These are phyloP conservation scores for Steromphala cineraria DNA, from an alignment of 2,888 invertebrate species.

Conservation along the genomic window DNA sequence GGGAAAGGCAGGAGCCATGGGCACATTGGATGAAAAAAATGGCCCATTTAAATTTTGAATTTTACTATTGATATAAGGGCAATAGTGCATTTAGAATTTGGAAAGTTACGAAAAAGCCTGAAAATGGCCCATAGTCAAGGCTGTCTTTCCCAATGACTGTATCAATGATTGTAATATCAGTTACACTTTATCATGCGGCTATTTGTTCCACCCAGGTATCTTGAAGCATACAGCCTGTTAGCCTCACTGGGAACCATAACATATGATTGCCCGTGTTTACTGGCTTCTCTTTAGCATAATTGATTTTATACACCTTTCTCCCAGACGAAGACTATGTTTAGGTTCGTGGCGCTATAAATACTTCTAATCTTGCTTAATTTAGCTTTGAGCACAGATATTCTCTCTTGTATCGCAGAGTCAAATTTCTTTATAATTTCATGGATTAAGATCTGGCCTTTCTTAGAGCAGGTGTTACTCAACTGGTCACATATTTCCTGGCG, in stretches of 20 bases:
- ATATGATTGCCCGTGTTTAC: slow-evolving; percentile 4
- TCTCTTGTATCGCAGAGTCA: background rate
- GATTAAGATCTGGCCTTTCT: background rate
- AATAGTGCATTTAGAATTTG: no score
- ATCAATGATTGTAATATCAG: no score
- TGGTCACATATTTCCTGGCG: background rate
- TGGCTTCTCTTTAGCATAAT: background rate
- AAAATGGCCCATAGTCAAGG: no score
- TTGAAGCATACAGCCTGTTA: background rate
- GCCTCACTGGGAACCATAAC: background rate
- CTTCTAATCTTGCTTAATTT: background rate
- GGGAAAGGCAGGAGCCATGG: no score
- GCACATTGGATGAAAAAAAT: no score
- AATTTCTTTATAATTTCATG: background rate
- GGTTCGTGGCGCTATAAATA: background rate
- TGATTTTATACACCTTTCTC: slow-evolving; percentile 16
- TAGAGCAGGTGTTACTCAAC: background rate
- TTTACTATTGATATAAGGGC: no score
- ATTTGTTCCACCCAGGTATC: no score
- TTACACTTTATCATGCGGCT: no score
- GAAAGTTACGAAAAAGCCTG: no score
- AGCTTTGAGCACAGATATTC: background rate
- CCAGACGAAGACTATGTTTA: slow-evolving; percentile 12
- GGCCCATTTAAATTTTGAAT: no score
- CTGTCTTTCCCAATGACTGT: no score